phyloP scores from a whole-genome alignment of 2,888 invertebrate genomes.

The Athetis lepigone region DNA sequence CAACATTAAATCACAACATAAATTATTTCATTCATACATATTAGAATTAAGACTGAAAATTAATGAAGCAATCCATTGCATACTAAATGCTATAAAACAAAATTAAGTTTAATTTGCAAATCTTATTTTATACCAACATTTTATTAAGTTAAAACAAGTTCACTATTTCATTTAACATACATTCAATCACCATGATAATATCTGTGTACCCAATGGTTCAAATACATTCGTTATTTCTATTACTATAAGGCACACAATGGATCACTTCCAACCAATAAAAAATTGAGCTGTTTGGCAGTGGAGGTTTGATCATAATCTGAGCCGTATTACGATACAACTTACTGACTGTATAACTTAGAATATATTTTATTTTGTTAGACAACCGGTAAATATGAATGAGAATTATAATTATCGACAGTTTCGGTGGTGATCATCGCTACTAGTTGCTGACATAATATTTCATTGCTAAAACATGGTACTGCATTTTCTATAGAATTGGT shows the following conservation, averaged over 20 bases:
- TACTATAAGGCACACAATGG: constrained; percentile 51
- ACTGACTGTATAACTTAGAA: constrained; percentile 28
- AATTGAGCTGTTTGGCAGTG: constrained; percentile 67
- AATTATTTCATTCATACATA: constrained; percentile 64
- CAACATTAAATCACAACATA: constrained; percentile 68
- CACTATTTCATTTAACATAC: constrained; percentile 33
- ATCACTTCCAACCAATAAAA: constrained; percentile 50
- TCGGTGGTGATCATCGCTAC: constrained; percentile 53
- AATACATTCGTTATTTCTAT: constrained; percentile 34
- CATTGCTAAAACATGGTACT: not conserved
- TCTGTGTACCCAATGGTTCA: constrained; percentile 12
- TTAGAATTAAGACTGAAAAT: constrained; percentile 53
- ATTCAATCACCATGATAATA: constrained; percentile 33
- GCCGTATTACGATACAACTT: constrained; percentile 22
- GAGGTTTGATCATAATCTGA: constrained; percentile 55
- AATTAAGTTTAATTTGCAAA: constrained; percentile 34
- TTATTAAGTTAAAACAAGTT: constrained; percentile 13
- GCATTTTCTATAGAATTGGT: not conserved
- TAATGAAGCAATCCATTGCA: constrained; percentile 57
- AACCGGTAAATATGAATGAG: constrained; percentile 41
- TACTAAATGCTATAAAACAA: constrained; percentile 36
- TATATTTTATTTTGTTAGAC: constrained; percentile 26
- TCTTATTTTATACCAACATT: constrained; percentile 19
- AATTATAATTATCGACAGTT: constrained; percentile 59
- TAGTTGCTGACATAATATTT: constrained; percentile 7